Base-by-base conservation (phyloP, 2,113 vertebrate species). In the Nansenia antarctica region DNA sequence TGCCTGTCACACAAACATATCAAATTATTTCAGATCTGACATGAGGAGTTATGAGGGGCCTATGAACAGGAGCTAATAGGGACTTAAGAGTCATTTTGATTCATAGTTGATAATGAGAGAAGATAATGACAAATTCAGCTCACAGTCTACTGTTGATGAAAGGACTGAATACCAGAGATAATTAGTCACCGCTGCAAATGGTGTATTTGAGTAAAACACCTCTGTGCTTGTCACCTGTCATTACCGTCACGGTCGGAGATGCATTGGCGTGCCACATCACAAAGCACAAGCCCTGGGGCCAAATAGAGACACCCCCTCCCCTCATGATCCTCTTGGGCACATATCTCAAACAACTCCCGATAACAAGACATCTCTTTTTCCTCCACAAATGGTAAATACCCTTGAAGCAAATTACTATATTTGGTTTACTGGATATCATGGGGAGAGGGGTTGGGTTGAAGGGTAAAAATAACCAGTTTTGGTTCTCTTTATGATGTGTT, bases 241-340 rank as follows among this genome's bases (percentile, higher is more conserved):
- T 84, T 70, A 82, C 47, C 54, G 30, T 83, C 73, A 76, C 32
- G 62, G 67, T 49, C 76, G 54, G 42, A 82, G 77, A 78, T 69
- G 70, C 72, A 74, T 66, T 74, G 79, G 72, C 72, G 75, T 77
- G 74, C 85, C 80, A 77, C 60, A 78, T 72, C 63, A 64, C 59
- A 68, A 73, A 68, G 69, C 74, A 78, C 62, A 78, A 22, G 73
- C 80, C 78, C 78, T 69, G 18, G 63, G 78, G 82, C 77, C 54
- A 81, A 59, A 75, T 47, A 74, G 55, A 74, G 59, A 74, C 72
- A 74, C 72, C 49, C 73, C 69, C 65, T 71, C 72, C 59, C 37
- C 73, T 66, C 70, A 45, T 69, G 37, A 52, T 72, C 62, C 62
- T 11, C 35, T 22, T 30, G 70, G 79, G 81, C 70, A 86, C 84